Base-by-base conservation (phyloP, 2,797 vertebrate species). In the Dallia pectoralis region DNA sequence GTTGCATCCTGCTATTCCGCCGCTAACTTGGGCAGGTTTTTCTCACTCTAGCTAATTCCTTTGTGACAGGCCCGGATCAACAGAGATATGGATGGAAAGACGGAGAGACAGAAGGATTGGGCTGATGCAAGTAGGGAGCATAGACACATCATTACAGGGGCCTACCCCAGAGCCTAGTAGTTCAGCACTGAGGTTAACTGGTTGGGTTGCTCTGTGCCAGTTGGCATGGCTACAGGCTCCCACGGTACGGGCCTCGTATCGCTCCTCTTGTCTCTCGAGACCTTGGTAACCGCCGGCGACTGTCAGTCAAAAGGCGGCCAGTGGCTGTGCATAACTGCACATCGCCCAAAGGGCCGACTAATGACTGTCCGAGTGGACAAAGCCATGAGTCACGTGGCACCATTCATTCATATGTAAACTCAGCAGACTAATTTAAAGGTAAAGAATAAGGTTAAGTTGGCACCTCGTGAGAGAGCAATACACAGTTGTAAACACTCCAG, bases 151-250 rank as follows among this genome's bases (percentile, higher is more conserved):
- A 89, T 92, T 90, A 88, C 87, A 79, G 65, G 85, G 79, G 69
- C n/a, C 18, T 82, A 91, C 91, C 87, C 85, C 70, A 75, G 90
- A 88, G 89, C 89, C 86, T 90, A 81, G 77, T 74, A 87, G 85
- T 89, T 90, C 87, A 85, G 84, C 75, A 82, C 78, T 8, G 73
- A 90, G 89, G 91, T 91, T 91, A 91, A 90, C 91, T 85, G 88
- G 83, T 87, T 88, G 79, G 77, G 84, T 85, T 87, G 87, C 85
- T 86, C 69, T 64, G 74, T 14, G 81, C 81, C 85, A 85, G 86
- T 92, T 90, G 90, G 88, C 90, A 91, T 90, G 85, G 85, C 82
- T 89, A 89, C 90, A 77, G 79, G 89, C 86, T 91, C 89, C 86
- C 87, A 61, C 75, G 87, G 77, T 86, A 83, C 64, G 74, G 78